phyloP scores from a whole-genome alignment of 2,888 invertebrate genomes.

The Tolmerus cingulatus region DNA sequence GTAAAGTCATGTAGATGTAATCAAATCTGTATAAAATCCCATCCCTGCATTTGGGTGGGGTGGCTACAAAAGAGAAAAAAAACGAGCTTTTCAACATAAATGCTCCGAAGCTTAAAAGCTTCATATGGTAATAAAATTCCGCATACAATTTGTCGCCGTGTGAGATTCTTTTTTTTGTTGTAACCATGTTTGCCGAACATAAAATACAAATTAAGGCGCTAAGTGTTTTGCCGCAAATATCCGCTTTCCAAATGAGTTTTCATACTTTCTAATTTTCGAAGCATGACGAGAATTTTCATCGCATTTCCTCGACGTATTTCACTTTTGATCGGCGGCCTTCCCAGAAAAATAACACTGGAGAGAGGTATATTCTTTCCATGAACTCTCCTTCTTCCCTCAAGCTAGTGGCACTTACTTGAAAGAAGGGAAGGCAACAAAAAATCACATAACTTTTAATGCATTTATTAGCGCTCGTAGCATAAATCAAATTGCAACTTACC shows the following conservation, averaged over 20 bases:
- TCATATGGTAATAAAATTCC: background rate
- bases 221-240: background rate
- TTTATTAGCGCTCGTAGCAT: constrained; percentile 16
- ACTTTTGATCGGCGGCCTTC: background rate
- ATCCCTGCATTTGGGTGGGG: background rate
- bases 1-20: background rate
- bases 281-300: background rate
- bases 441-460: constrained; percentile 3
- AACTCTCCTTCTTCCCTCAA: background rate
- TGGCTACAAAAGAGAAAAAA: background rate
- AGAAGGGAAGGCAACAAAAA: constrained; percentile 20
- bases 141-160: no score
- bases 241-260: background rate
- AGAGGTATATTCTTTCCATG: background rate
- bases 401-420: background rate
- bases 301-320: background rate
- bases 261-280: background rate
- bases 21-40: background rate
- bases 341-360: background rate
- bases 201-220: background rate
- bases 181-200: background rate
- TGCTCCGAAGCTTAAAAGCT: background rate
- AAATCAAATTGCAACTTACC: constrained; percentile 11
- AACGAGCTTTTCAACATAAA: background rate
- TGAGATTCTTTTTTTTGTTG: background rate